Evolutionary conservation across 2,888 invertebrate species (phyloP).

Genomic region (Nipponacmea schrenckii): DNA sequence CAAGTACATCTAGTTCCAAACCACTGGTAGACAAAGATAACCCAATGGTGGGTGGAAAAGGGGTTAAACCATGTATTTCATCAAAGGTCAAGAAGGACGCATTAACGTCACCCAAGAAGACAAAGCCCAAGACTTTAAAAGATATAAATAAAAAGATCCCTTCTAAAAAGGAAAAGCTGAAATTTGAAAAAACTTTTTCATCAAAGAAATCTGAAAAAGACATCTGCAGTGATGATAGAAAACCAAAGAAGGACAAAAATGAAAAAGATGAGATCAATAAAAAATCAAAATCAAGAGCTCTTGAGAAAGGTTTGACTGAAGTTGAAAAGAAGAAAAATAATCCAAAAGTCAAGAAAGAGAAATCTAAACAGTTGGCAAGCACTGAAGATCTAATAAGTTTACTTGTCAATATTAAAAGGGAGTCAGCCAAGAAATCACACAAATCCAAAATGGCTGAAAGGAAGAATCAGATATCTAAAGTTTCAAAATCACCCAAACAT

Average conservation of each 20-base stretch:
- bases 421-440: neutral
- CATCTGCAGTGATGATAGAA: neutral
- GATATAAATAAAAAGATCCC: constrained; percentile 4
- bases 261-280: neutral
- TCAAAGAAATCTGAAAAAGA: constrained; percentile 10
- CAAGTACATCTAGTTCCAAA: too few species aligned
- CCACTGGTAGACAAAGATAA: neutral
- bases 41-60: neutral
- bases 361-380: neutral
- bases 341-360: too few species aligned
- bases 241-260: constrained; percentile 1
- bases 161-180: neutral
- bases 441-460: neutral
- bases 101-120: neutral
- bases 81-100: constrained; percentile 1
- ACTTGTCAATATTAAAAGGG: neutral
- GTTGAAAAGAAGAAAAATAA: too few species aligned
- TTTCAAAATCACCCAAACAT: constrained; percentile 19
- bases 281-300: too few species aligned
- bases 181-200: neutral
- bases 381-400: neutral
- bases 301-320: too few species aligned
- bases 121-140: neutral
- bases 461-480: constrained; percentile 17
- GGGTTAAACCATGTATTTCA: neutral